Evolutionary conservation across 2,113 vertebrate species (phyloP), one percentile per base, ranked within the genome.

Genomic region (Hyperopisus bebe): DNA sequence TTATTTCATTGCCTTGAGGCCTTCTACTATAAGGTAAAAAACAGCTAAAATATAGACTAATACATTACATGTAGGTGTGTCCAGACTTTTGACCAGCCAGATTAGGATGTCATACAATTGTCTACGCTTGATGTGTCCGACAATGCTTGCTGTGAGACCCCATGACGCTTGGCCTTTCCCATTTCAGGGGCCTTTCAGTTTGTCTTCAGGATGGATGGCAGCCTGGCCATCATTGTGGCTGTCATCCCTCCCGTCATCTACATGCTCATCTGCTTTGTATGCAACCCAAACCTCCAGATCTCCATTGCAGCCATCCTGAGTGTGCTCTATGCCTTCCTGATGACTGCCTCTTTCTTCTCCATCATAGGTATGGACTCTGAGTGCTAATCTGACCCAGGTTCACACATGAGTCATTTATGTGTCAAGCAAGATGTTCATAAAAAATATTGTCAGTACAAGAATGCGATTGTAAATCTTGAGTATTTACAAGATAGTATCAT

Each of bases 311-410:
- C 87, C 27, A 92, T 96, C 35, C 92, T 97, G 92, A 97, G 96
- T 74, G 90, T 97, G 42, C 77, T 96, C 0, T 97, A 97, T 4
- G 96, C 96, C 0, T 97, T 97, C 92, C 94, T 97, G 55, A 97
- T 97, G 96, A 96, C 95, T 2, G 96, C 95, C 13, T 95, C 96
- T 13, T 91, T 96, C 5, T 95, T 97, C 88, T 94, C 95, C 31
- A 97, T 97, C 89, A 95, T 97, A 13, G 96, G 96, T 96, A 90
- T 88, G 95, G 93, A 31, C 66, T 17, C 17, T 44, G 15, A 88
- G 27, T 31, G 39, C 82, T n/a, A 13, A 42, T 80, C 5, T 55
- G 9, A 35, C 5, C 19, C 19, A 7, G n/a, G 10, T 35, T 87
- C 35, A 13, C 62, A 31, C 62, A 53, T 55, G 21, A 53, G 35